A percentile compares a stretch with the other conserved stretches of the same genome.
These are phyloP conservation scores for Procavia capensis DNA, from an alignment of 2,113 vertebrate genomes.

Conservation along the genomic window DNA sequence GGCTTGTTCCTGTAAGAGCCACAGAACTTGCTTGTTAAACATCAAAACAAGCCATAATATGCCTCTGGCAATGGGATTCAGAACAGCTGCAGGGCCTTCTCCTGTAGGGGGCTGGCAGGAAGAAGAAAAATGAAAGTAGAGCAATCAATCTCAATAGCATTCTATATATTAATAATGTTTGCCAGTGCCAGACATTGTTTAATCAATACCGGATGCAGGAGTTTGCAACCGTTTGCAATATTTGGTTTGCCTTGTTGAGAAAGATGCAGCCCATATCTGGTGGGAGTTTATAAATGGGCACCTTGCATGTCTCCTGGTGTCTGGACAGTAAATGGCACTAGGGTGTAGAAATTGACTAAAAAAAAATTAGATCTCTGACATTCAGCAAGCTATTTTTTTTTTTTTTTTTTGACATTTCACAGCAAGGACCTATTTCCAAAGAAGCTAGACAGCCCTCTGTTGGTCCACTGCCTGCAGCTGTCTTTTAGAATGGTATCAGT, in stretches of 20 bases:
- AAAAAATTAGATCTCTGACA: neutral
- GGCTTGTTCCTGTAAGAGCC: conserved; percentile 45
- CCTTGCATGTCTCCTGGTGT: neutral
- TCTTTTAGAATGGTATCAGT: neutral
- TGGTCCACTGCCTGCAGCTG: neutral
- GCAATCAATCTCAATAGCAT: conserved; percentile 69
- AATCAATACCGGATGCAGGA: conserved; percentile 73
- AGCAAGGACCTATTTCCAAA: neutral
- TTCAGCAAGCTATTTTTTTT: conserved; percentile 3
- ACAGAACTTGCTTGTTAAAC: conserved; percentile 67
- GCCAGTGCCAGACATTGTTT: conserved; percentile 66
- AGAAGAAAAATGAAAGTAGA: conserved; percentile 77
- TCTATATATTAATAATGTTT: conserved; percentile 70
- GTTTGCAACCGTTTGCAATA: conserved; percentile 62
- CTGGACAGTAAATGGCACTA: neutral
- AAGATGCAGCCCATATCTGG: neutral
- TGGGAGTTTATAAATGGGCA: neutral
- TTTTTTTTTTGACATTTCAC: conserved; percentile 53
- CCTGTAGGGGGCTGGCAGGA: conserved; percentile 61
- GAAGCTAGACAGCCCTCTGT: neutral
- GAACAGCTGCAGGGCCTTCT: conserved; percentile 54
- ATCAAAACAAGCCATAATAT: conserved; percentile 68
- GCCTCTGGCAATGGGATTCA: conserved; percentile 54
- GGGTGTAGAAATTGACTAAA: neutral
- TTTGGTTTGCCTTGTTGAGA: neutral